These are phyloP conservation scores for Magallana nippona DNA, from an alignment of 2,888 invertebrate species.

Conservation along the genomic window DNA sequence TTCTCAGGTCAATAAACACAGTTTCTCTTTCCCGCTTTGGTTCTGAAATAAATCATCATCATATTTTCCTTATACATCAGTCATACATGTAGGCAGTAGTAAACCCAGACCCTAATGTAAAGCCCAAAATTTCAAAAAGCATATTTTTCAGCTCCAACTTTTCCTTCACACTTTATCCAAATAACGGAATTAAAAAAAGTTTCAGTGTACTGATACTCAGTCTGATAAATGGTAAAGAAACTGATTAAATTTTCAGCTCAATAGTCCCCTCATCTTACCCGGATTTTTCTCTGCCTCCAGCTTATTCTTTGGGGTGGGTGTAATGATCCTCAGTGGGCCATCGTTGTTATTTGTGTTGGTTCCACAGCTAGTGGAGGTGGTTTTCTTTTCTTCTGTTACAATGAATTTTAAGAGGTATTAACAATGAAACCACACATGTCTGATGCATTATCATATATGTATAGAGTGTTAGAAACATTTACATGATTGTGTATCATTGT, in stretches of 20 bases:
- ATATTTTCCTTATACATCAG: neutral
- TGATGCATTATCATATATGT: too few species aligned
- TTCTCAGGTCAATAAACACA: conserved; percentile 75
- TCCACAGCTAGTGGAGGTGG: conserved; percentile 58
- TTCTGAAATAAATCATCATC: conserved; percentile 39
- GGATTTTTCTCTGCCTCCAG: conserved; percentile 36
- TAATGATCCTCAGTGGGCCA: conserved; percentile 52
- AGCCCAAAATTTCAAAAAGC: neutral
- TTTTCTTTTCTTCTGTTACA: conserved; percentile 38
- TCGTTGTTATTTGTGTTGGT: conserved; percentile 62
- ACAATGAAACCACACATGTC: neutral
- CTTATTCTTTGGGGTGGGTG: conserved; percentile 52
- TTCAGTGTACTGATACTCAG: too few species aligned
- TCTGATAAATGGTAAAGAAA: too few species aligned
- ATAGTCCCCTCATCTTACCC: neutral
- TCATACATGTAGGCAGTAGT: neutral
- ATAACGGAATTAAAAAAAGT: neutral
- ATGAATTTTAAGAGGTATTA: neutral
- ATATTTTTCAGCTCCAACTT: neutral
- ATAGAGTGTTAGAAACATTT: too few species aligned
- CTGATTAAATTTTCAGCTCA: too few species aligned
- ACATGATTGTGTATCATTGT: too few species aligned
- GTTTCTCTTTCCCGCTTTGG: conserved; percentile 66
- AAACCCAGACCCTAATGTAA: neutral
- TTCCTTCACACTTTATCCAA: too few species aligned